Conservation (phyloP, 2,888 invertebrate species). For the Dysmachus trigonus region DNA sequence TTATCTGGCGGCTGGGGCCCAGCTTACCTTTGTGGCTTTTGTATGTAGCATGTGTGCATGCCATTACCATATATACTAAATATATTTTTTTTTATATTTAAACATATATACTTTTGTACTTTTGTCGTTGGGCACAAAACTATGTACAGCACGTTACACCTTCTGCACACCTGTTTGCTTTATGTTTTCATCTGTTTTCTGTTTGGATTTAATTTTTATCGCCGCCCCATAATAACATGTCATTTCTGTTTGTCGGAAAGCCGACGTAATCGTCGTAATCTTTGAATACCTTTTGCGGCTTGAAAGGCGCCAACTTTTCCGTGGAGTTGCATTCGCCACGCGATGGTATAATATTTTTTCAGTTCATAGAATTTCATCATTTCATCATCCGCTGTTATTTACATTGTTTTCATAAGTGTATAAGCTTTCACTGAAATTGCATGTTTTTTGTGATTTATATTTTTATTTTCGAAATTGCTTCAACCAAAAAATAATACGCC, state of each 20-base stretch:
- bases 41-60: conserved; percentile 47
- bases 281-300: not conserved
- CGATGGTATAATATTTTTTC: not conserved
- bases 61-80: conserved; percentile 8
- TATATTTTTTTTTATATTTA: not conserved
- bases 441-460: not conserved
- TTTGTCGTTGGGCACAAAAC: not conserved
- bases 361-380: not conserved
- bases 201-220: conserved; percentile 31
- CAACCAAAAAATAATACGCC: not conserved
- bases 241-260: not conserved
- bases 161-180: conserved; percentile 28
- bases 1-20: not conserved
- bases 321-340: not conserved
- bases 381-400: not conserved
- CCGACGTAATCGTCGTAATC: not conserved
- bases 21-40: not conserved
- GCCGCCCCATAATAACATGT: not conserved
- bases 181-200: conserved; percentile 2
- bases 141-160: not conserved
- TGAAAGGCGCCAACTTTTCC: not conserved
- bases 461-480: not conserved
- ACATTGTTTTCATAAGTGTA: not conserved
- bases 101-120: not conserved
- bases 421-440: not conserved